Base-by-base conservation (phyloP, 2,797 vertebrate genomes). In the Meda fulgida region DNA sequence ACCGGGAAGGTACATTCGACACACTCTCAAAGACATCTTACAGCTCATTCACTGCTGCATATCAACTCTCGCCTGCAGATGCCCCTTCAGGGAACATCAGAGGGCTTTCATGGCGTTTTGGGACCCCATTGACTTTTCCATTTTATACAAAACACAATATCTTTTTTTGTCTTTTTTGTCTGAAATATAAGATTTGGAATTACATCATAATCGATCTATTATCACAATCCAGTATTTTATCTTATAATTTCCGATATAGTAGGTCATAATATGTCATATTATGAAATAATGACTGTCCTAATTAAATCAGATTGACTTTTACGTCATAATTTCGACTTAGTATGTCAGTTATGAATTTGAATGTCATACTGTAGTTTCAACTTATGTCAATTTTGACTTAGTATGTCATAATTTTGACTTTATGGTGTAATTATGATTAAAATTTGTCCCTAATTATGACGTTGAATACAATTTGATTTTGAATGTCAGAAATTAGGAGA, bases 1-100 rank as follows among this genome's bases (percentile, higher is more conserved):
- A 96, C 96, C 0, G 98, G 98, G 85, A 99, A 99, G 97, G 98
- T 99, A 66, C 36, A 67, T 21, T n/a, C n/a, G n/a, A n/a, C 4
- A 14, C 19, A 3, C n/a, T n/a, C n/a, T n/a, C n/a, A n/a, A n/a
- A n/a, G n/a, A n/a, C n/a, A n/a, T 31, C 31, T 2, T 31, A 31
- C 31, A 40, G 9, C 38, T 36, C 36, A 4, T 36, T 36, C 7
- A 36, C 38, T 38, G 38, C 67, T 40, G 2, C 13, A 43, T 1
- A 3, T 43, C 23, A n/a, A 3, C 26, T 26, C 69, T 1, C 26
- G 7, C 72, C 18, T 14, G 19, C 5, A 36, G 10, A 53, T 26
- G 23, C 1, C 3, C 11, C 7, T 7, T 2, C 3, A 5, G 7
- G 0, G 11, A 14, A 70, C 14, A n/a, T 9, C 21, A 18, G n/a